Base-by-base conservation (phyloP, 2,113 vertebrate species). In the Myotis yumanensis region DNA sequence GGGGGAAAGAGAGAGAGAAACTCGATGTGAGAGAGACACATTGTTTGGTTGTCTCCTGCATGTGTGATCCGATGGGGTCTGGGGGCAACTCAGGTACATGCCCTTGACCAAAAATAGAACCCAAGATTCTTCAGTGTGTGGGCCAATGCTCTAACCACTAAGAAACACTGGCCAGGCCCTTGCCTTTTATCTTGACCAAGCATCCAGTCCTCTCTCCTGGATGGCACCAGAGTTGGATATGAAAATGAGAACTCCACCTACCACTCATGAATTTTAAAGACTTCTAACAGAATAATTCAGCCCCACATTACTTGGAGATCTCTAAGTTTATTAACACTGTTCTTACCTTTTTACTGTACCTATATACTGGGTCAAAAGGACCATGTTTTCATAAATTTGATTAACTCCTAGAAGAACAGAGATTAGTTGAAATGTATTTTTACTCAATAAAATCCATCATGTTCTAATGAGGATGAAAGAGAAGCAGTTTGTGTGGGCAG, bases 381-480 rank as follows among this genome's bases (percentile, higher is more conserved):
- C 35, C 17, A 1, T 37, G 35, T 88, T 88, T 81, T 51, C 11
- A 22, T 66, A 91, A 46, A 10, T 83, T 59, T 57, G 59, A 84
- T 93, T 51, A 80, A 86, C 30, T 92, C 68, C 54, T 90, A 30
- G 77, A 69, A 91, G 79, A 54, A 81, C 37, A 83, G 28, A 79
- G 25, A 88, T n/a, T 84, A 69, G 51, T 51, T 40, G 72, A 72
- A 92, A 73, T 93, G 48, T 11, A 11, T 64, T 66, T 73, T 54
- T 28, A 52, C 48, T 76, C 73, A 46, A 32, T 82, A 73, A 88
- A 85, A 86, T 64, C 6, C 7, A n/a, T 66, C 28, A 0, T 76
- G n/a, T 92, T 96, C 48, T 35, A 66, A 75, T 32, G 51, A 73
- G 75, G 25, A n/a, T 37, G 23, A 68, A n/a, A 90, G 43, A 88